Base-by-base conservation (phyloP, 2,888 invertebrate species). In the Epiblema foenella region DNA sequence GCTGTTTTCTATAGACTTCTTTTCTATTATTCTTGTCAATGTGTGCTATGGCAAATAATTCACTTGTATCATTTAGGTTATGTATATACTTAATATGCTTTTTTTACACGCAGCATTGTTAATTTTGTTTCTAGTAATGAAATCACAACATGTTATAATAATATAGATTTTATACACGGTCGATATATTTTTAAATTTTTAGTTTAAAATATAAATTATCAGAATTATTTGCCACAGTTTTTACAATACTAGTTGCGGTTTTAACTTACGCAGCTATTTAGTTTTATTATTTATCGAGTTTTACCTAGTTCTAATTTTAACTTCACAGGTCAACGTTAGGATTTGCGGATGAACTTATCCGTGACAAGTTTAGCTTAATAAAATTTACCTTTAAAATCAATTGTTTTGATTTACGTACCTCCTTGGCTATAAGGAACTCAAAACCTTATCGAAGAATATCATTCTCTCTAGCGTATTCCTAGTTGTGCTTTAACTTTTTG, bases 281-380 rank as follows among this genome's bases (percentile, higher is more conserved):
- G 52, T 63, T 63, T 37, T 52, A 52, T 54, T 64, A 64, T 73
- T 77, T 49, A 63, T 24, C 33, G 24, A 46, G 46, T 54, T 18
- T 46, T 60, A n/a, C n/a, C n/a, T n/a, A 58, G 33, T 59, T 73
- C 39, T 74, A 68, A 73, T 75, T 73, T 49, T 63, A 74, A 77
- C 73, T 75, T 77, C 73, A 68, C 68, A 69, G 12, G 20, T 17
- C 8, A 66, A 56, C 24, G 33, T 37, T 66, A 20, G 33, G 17
- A 15, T 54, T 20, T 15, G n/a, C 60, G 33, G 49, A 66, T 5
- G 56, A 49, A 33, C 49, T 64, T 11, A 67, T 60, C 24, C 39
- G n/a, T 54, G 69, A 69, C 73, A 52, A 52, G 52, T 54, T 29
- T 59, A 71, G 64, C 64, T 73, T 73, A 73, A 68, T 73, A 73